Percentiles rank a stretch among this genome's conserved stretches.
These are phyloP conservation scores for Avahi laniger DNA, from an alignment of 2,797 vertebrate species.

Conservation along the genomic window DNA sequence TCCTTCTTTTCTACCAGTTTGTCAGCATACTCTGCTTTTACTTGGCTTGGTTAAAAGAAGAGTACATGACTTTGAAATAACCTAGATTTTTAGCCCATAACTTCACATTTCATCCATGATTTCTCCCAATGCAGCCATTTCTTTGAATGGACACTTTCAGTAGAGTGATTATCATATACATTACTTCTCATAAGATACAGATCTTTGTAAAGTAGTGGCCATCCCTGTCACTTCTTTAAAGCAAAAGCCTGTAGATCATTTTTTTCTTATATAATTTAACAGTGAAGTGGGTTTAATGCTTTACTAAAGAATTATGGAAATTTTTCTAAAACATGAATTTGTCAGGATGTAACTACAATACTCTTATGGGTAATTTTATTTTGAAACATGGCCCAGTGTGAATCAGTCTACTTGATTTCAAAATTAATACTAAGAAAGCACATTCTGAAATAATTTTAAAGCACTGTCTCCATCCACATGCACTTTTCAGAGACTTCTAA, in stretches of 20 bases:
- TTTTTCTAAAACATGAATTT: conserved; percentile 64
- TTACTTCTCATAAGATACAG: neutral
- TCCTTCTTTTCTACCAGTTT: neutral
- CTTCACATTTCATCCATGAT: conserved; percentile 60
- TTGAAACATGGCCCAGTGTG: conserved; percentile 47
- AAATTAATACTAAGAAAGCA: neutral
- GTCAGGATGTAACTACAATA: conserved; percentile 7
- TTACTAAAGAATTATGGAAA: conserved; percentile 70
- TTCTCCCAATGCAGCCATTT: conserved; percentile 60
- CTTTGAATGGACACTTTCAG: conserved; percentile 52
- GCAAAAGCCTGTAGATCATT: neutral
- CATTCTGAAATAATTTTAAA: conserved; percentile 14
- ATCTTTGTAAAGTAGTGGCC: conserved; percentile 56
- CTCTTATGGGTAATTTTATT: conserved; percentile 64
- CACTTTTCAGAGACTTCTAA: conserved; percentile 1
- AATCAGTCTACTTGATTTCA: conserved; percentile 22
- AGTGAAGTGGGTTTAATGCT: conserved; percentile 61
- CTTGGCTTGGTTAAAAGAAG: neutral
- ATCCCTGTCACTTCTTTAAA: conserved; percentile 31
- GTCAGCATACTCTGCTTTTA: neutral
- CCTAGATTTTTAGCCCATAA: conserved; percentile 63
- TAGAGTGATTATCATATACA: conserved; percentile 47
- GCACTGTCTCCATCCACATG: neutral
- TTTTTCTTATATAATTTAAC: neutral
- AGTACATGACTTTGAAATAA: conserved; percentile 72